phyloP scores from a whole-genome alignment of 2,113 vertebrate species.

The Conger conger region DNA sequence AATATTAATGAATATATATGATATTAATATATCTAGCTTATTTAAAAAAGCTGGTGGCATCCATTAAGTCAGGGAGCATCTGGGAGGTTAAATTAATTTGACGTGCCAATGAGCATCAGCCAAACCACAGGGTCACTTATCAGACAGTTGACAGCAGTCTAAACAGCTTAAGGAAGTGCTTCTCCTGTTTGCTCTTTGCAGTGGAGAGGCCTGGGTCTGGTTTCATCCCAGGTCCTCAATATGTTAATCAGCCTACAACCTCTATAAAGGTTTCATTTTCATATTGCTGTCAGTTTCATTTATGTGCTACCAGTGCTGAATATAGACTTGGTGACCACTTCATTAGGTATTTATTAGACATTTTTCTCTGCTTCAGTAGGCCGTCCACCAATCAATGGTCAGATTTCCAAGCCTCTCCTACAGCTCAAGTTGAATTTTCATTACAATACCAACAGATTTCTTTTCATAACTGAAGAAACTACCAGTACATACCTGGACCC shows the following conservation, averaged over 20 bases:
- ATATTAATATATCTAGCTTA: too few species aligned
- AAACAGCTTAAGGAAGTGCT: background rate
- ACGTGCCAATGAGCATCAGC: constrained; percentile 66
- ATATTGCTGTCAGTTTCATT: background rate
- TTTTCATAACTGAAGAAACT: constrained; percentile 58
- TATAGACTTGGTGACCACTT: background rate
- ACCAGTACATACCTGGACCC: constrained; percentile 65
- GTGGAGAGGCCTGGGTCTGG: background rate
- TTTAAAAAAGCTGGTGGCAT: constrained; percentile 29
- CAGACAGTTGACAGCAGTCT: background rate
- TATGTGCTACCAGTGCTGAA: background rate
- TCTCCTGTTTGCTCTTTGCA: background rate
- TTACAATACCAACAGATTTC: constrained; percentile 58
- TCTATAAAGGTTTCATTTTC: background rate
- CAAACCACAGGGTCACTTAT: constrained; percentile 55
- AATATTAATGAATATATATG: too few species aligned
- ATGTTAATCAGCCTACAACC: background rate
- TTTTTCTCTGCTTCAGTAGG: constrained; percentile 37
- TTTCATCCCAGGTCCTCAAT: background rate
- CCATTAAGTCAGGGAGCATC: constrained; percentile 39
- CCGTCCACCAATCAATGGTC: constrained; percentile 61
- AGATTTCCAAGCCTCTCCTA: constrained; percentile 55
- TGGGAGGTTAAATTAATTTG: constrained; percentile 60
- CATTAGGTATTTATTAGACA: too few species aligned
- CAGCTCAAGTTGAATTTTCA: constrained; percentile 49